phyloP scores from a whole-genome alignment of 2,888 invertebrate species.

The Drosophila crucigera region DNA sequence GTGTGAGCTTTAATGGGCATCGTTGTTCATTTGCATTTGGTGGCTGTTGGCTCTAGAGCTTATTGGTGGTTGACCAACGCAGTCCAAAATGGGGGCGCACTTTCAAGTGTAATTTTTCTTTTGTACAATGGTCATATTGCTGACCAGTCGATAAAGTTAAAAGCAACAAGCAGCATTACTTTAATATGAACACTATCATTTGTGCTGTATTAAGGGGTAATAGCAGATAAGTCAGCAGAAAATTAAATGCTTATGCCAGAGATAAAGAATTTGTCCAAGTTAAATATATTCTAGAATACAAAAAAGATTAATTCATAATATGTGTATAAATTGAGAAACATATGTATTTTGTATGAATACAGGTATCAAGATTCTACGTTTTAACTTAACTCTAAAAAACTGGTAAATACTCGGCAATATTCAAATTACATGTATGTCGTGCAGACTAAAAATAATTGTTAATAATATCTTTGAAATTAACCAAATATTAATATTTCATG shows the following conservation, averaged over 20 bases:
- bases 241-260: background rate
- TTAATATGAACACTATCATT: slow-evolving; percentile 8
- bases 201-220: background rate
- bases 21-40: slow-evolving; percentile 73
- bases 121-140: slow-evolving; percentile 48
- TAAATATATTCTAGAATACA: background rate
- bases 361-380: background rate
- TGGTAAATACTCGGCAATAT: background rate
- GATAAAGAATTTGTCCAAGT: background rate
- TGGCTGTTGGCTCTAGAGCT: slow-evolving; percentile 37
- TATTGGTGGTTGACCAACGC: slow-evolving; percentile 61
- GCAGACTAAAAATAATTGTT: background rate
- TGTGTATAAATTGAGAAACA: background rate
- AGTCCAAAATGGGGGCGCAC: slow-evolving; percentile 31
- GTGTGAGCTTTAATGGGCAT: slow-evolving; percentile 26
- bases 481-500: background rate
- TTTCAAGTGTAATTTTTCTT: slow-evolving; percentile 68
- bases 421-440: background rate
- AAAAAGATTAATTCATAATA: background rate
- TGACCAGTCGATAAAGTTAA: slow-evolving; percentile 34
- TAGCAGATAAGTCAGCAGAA: background rate
- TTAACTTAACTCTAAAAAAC: background rate
- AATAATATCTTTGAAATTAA: background rate
- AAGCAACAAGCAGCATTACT: slow-evolving; percentile 5
- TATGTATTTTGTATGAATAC: background rate